A percentile compares a stretch with the other conserved stretches of the same genome.
Evolutionary conservation across 2,113 vertebrate genomes (phyloP).

Genomic region (Dasyornis broadbenti): DNA sequence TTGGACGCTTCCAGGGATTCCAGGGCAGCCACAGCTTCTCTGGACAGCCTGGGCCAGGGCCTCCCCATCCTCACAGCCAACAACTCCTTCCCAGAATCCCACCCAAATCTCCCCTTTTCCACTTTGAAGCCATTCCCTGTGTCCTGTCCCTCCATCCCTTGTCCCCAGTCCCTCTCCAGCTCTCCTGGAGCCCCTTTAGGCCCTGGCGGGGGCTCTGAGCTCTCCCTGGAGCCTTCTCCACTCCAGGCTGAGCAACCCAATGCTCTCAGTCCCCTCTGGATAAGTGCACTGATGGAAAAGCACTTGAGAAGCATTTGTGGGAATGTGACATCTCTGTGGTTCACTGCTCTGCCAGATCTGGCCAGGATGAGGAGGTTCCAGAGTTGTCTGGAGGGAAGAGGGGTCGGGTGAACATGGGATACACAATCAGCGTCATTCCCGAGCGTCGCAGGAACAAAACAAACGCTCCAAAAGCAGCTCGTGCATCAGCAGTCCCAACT

Average conservation of each 20-base stretch:
- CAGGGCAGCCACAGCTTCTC: background rate
- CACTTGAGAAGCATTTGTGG: background rate
- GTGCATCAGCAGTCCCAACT: background rate
- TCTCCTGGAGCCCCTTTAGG: background rate
- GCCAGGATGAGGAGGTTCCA: background rate
- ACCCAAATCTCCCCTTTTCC: background rate
- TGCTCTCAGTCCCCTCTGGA: background rate
- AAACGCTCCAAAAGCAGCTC: background rate
- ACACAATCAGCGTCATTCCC: background rate
- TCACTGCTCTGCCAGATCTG: background rate
- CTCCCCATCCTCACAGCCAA: rapidly evolving
- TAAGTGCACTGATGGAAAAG: background rate
- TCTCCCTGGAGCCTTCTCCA: background rate
- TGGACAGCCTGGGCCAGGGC: background rate
- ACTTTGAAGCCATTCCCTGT: background rate
- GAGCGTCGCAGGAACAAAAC: rapidly evolving
- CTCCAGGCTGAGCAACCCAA: background rate
- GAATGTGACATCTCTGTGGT: background rate
- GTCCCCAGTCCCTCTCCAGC: background rate
- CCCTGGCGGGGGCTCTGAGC: rapidly evolving
- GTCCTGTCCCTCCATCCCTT: background rate
- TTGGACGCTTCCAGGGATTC: background rate
- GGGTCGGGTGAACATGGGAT: background rate
- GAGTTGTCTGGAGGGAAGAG: background rate
- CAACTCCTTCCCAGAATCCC: background rate